Conservation (phyloP, 2,888 invertebrate genomes). For the Chalcosyrphus nemorum region DNA sequence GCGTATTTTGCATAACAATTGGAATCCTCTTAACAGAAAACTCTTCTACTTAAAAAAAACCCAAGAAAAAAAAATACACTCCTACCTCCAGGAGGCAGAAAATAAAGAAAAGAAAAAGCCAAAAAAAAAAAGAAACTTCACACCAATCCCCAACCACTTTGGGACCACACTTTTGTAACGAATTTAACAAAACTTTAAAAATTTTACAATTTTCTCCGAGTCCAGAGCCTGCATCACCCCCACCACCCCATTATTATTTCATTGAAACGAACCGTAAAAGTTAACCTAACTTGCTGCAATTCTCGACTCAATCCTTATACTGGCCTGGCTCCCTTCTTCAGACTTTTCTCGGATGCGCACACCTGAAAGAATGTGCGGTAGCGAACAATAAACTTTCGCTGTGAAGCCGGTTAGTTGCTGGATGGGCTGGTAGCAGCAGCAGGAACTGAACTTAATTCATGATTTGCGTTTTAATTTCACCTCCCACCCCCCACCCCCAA, state of each 20-base stretch:
- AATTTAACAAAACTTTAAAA: conserved; percentile 61
- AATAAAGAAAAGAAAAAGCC: conserved; percentile 8
- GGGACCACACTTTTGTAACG: conserved; percentile 47
- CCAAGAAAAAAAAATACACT: neutral
- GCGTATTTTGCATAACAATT: conserved; percentile 60
- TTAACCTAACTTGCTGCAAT: conserved; percentile 39
- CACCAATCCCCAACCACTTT: conserved; percentile 2
- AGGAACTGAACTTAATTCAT: conserved; percentile 67
- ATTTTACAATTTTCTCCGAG: conserved; percentile 33
- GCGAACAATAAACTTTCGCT: conserved; percentile 58
- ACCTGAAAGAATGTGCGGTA: conserved; percentile 63
- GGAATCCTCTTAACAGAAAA: conserved; percentile 34
- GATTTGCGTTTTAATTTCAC: conserved; percentile 68
- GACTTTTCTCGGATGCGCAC: conserved; percentile 34
- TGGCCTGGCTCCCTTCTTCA: neutral
- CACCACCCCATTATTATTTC: conserved; percentile 36
- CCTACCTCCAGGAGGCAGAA: too few species aligned
- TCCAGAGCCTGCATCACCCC: neutral
- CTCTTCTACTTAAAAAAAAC: conserved; percentile 11
- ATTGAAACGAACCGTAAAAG: conserved; percentile 58
- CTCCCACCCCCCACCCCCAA: neutral
- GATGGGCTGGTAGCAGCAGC: conserved; percentile 9
- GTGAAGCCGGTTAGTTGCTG: neutral
- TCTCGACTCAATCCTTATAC: conserved; percentile 12
- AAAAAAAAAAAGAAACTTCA: conserved; percentile 9